A percentile compares a stretch with the other conserved stretches of the same genome.
These are phyloP conservation scores for Deroplatys truncata DNA, from an alignment of 2,888 invertebrate genomes.

Conservation along the genomic window DNA sequence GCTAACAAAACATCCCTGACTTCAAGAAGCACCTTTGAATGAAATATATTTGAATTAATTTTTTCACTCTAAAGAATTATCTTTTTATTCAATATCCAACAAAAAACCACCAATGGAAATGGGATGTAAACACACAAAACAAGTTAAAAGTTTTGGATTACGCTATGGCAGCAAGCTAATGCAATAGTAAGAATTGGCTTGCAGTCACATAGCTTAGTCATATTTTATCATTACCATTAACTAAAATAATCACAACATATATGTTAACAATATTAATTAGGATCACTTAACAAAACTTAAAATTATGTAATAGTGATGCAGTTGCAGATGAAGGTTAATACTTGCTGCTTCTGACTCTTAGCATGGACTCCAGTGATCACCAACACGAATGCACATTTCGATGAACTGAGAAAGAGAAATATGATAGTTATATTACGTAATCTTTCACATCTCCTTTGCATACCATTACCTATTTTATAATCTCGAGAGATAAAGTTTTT, in stretches of 20 bases:
- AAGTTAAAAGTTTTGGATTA: neutral
- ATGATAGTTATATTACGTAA: neutral
- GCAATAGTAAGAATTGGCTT: slow-evolving; percentile 4
- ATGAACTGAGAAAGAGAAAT: neutral
- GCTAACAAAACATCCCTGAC: neutral
- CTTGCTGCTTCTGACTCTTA: neutral
- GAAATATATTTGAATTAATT: neutral
- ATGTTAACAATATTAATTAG: neutral
- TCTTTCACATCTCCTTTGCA: no score
- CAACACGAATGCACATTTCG: neutral
- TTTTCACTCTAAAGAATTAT: neutral
- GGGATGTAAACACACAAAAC: neutral
- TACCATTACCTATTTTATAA: no score
- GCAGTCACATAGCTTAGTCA: slow-evolving; percentile 1
- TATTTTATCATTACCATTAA: slow-evolving; percentile 1
- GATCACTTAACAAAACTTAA: neutral
- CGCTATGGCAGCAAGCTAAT: neutral
- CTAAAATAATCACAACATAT: neutral
- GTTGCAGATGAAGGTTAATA: neutral
- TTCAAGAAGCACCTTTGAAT: slow-evolving; percentile 1
- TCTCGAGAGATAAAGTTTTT: no score
- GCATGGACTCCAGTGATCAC: neutral
- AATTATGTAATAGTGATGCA: neutral
- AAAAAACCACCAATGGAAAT: neutral
- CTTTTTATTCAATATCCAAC: no score